Evolutionary conservation across 2,113 vertebrate genomes (phyloP).

Genomic region (Aspidoscelis tigris): DNA sequence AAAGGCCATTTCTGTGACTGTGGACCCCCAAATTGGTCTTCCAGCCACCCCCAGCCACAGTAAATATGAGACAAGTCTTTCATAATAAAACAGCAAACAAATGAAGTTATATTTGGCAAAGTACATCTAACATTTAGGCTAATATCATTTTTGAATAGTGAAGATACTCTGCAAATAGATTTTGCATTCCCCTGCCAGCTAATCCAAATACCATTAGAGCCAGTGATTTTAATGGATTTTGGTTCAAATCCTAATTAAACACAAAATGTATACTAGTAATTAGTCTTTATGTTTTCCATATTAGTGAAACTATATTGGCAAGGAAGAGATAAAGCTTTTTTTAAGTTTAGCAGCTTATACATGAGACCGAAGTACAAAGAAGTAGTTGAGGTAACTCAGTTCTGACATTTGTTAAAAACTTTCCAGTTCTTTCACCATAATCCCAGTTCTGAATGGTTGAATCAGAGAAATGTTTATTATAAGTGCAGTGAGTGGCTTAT

Average conservation of each 20-base stretch:
- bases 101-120: conserved; percentile 22
- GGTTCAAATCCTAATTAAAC: conserved; percentile 27
- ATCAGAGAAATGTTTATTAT: not conserved
- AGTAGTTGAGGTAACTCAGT: not conserved
- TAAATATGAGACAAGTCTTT: not conserved
- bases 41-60: not conserved
- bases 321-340: not conserved
- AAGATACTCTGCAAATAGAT: not conserved
- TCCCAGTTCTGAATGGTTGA: not conserved
- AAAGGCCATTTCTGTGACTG: not conserved
- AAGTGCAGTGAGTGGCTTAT: not conserved
- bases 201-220: conserved; percentile 6
- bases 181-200: not conserved
- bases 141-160: conserved; percentile 2
- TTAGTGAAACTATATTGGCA: not conserved
- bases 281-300: not conserved
- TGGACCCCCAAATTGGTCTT: not conserved
- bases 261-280: conserved; percentile 9
- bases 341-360: not conserved
- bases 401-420: not conserved
- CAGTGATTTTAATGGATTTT: conserved; percentile 25
- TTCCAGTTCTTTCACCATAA: not conserved
- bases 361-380: not conserved
- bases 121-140: not conserved
- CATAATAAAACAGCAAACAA: conserved; percentile 1